phyloP scores from a whole-genome alignment of 1,140 invertebrate species.

The Temnothorax nylanderi region DNA sequence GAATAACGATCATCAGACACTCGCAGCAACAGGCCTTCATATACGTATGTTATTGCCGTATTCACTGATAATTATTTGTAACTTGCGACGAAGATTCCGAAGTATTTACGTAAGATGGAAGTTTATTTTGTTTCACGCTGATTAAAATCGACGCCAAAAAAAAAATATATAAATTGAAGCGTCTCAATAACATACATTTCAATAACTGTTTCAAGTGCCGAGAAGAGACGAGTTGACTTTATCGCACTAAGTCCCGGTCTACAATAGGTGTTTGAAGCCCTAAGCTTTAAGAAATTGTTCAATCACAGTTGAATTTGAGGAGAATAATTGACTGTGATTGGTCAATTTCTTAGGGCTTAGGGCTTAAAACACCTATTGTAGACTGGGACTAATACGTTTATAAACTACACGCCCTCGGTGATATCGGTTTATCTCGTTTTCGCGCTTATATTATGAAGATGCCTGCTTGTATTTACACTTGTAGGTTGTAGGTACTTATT shows the following conservation, averaged over 20 bases:
- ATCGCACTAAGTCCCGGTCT: not conserved
- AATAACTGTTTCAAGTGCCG: not conserved
- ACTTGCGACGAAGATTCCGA: not conserved
- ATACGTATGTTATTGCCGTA: not conserved
- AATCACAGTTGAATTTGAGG: too few species aligned
- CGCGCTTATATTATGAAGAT: not conserved
- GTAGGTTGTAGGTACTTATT: too few species aligned
- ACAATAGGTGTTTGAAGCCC: too few species aligned
- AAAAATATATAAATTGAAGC: not conserved
- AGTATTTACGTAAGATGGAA: not conserved
- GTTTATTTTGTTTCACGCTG: not conserved
- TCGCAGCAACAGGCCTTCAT: not conserved
- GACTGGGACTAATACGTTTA: not conserved
- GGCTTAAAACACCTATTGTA: too few species aligned
- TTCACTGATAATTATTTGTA: not conserved
- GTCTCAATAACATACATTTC: not conserved
- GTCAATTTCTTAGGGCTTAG: too few species aligned
- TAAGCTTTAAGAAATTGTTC: too few species aligned
- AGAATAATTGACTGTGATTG: too few species aligned
- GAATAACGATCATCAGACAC: not conserved
- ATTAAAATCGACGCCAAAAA: not conserved
- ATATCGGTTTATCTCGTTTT: constrained; percentile 18
- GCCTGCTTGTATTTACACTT: not conserved
- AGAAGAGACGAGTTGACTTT: not conserved
- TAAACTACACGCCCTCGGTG: not conserved